phyloP scores from a whole-genome alignment of 1,140 invertebrate species.

The Tetramorium simillimum region DNA sequence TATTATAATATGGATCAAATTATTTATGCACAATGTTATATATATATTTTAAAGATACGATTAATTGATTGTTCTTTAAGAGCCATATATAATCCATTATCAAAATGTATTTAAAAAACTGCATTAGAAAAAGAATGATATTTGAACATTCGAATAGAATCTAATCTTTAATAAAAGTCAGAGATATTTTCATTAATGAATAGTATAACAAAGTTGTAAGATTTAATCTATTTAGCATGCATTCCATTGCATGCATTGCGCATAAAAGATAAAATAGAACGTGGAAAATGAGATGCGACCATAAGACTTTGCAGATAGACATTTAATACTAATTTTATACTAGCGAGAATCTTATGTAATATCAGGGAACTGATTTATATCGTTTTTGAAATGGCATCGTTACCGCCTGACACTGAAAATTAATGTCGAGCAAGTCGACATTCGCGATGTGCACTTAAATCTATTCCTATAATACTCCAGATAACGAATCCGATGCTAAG shows the following conservation, averaged over 20 bases:
- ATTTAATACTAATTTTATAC: slow-evolving; percentile 6
- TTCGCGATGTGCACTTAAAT: neutral
- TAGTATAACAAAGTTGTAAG: neutral
- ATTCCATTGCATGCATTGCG: neutral
- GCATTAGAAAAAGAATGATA: neutral
- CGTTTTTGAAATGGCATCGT: neutral
- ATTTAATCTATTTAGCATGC: neutral
- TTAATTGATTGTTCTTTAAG: neutral
- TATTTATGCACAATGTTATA: neutral
- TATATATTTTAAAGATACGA: neutral
- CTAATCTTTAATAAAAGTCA: neutral
- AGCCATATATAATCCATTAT: neutral
- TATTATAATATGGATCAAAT: neutral
- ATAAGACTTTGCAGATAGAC: slow-evolving; percentile 14
- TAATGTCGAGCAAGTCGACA: slow-evolving; percentile 16
- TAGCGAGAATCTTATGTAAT: slow-evolving; percentile 19
- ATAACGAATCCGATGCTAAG: neutral
- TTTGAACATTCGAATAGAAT: neutral
- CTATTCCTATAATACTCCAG: slow-evolving; percentile 1
- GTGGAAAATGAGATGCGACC: neutral
- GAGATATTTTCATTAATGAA: neutral
- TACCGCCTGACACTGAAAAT: slow-evolving; percentile 25
- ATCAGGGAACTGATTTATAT: slow-evolving; percentile 26
- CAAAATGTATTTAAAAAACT: neutral
- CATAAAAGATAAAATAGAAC: slow-evolving; percentile 26